Conservation (phyloP, 53 echinoderm and acorn worm species). For the Hippasteria phrygiana region DNA sequence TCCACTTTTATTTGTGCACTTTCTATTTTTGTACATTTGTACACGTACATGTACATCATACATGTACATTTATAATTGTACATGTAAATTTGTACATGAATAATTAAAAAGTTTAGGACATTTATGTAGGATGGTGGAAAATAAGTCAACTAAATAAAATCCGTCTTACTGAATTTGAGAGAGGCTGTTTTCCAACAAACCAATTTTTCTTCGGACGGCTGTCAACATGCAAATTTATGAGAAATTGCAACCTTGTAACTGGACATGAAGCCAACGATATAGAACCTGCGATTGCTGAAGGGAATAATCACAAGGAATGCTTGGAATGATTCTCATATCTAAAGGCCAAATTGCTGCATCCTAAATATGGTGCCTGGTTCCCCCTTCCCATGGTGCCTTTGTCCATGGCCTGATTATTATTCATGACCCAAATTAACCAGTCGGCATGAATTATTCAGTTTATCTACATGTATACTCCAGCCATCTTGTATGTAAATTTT, state of each 20-base stretch:
- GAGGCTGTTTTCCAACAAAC: too few relatives aligned
- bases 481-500: not conserved
- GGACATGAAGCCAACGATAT: not conserved
- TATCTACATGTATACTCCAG: not conserved
- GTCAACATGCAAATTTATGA: not conserved
- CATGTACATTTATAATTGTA: too few relatives aligned
- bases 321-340: slow-evolving; percentile 37
- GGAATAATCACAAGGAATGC: slow-evolving; percentile 43
- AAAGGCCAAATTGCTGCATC: slow-evolving; percentile 31
- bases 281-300: slow-evolving; percentile 30
- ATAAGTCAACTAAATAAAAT: too few relatives aligned
- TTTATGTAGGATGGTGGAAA: too few relatives aligned
- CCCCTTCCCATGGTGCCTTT: not conserved
- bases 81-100: too few relatives aligned
- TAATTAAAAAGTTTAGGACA: too few relatives aligned
- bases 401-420: slow-evolving; percentile 23
- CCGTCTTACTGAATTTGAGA: too few relatives aligned
- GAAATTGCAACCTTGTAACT: not conserved
- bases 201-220: too few relatives aligned
- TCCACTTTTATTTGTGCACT: too few relatives aligned
- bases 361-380: slow-evolving; percentile 44
- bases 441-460: not conserved
- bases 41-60: too few relatives aligned
- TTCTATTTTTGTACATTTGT: too few relatives aligned
- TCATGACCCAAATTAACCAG: not conserved